Percentiles rank a stretch among this genome's conserved stretches.
phyloP scores from a whole-genome alignment of 2,888 invertebrate species.

The Eumacrocentrus americanus region DNA sequence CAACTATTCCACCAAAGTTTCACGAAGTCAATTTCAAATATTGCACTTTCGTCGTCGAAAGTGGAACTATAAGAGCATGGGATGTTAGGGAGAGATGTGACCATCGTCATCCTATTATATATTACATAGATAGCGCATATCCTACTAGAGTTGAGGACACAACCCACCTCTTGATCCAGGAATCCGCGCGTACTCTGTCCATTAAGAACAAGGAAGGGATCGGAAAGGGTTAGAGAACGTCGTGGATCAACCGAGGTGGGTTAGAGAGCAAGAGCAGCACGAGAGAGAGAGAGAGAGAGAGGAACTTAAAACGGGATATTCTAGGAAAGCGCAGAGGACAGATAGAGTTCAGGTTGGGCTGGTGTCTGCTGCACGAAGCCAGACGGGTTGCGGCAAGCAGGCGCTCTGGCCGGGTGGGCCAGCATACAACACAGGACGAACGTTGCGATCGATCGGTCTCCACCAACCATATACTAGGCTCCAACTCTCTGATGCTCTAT shows the following conservation, averaged over 20 bases:
- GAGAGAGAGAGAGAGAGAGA: neutral
- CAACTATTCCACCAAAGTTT: no score
- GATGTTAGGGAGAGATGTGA: no score
- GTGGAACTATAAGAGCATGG: no score
- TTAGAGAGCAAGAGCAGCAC: neutral
- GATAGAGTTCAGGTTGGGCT: neutral
- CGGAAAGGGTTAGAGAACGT: neutral
- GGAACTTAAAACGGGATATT: neutral
- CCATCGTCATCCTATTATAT: no score
- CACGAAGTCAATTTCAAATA: constrained; percentile 4
- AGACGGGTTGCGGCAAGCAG: constrained; percentile 46
- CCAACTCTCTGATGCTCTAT: constrained; percentile 27
- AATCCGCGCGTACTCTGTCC: no score
- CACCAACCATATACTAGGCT: constrained; percentile 42
- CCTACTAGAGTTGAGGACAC: no score
- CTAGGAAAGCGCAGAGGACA: neutral
- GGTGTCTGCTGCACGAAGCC: constrained; percentile 36
- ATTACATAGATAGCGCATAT: no score
- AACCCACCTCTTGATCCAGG: no score
- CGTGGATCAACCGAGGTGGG: neutral
- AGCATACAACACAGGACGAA: constrained; percentile 38
- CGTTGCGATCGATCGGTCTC: constrained; percentile 51
- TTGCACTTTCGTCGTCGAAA: no score
- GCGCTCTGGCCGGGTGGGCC: constrained; percentile 41
- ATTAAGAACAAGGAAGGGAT: neutral